These are phyloP conservation scores for Antheraea pernyi DNA, from an alignment of 1,140 invertebrate species.

Conservation along the genomic window DNA sequence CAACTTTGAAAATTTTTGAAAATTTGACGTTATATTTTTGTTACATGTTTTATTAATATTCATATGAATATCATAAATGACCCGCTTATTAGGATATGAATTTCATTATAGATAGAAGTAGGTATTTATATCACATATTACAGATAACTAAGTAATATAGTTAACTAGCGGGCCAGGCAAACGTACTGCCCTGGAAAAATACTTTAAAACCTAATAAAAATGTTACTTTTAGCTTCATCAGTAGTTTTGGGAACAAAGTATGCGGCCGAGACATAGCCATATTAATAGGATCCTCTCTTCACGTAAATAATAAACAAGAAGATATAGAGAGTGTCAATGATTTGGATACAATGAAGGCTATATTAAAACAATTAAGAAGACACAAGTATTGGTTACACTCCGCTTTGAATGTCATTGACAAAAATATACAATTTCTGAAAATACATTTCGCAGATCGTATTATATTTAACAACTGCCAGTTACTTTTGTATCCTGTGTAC, in stretches of 20 bases:
- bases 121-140: no score
- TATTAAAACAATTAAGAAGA: constrained; percentile 62
- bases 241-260: constrained; percentile 78
- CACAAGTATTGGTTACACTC: constrained; percentile 81
- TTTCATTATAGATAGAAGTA: no score
- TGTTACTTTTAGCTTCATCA: constrained; percentile 78
- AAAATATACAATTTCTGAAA: constrained; percentile 75
- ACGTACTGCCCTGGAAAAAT: no score
- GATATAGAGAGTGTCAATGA: background rate
- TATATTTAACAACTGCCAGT: constrained; percentile 77
- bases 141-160: no score
- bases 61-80: no score
- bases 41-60: no score
- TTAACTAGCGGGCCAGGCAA: no score
- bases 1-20: no score
- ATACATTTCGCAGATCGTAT: constrained; percentile 68
- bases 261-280: constrained; percentile 79
- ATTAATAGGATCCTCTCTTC: constrained; percentile 48
- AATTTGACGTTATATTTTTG: no score
- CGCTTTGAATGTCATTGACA: constrained; percentile 74
- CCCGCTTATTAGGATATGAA: no score
- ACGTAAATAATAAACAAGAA: background rate
- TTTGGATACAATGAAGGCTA: constrained; percentile 36
- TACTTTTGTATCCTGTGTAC: constrained; percentile 80
- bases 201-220: no score